Evolutionary conservation across 2,888 invertebrate species (phyloP), one percentile per base, ranked within the genome.

Genomic region (Himalopsyche kuldschensis): DNA sequence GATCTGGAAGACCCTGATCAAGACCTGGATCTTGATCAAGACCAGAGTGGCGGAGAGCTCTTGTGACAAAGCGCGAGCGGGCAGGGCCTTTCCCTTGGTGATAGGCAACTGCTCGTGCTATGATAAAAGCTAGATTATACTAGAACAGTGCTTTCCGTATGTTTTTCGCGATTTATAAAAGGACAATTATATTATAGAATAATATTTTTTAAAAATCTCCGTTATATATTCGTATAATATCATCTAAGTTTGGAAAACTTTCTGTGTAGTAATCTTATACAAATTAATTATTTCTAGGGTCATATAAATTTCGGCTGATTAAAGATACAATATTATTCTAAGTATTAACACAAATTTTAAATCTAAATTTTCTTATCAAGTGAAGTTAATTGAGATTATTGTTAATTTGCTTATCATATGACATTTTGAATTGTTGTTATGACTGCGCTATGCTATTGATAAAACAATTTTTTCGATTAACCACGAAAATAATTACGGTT

Each of bases 1-100:
- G 94, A 93, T 88, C 91, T 91, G 87, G 89, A 90, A 87, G 89
- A 90, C 32, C 90, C 92, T 85, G 93, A 93, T 82, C 90, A 91
- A 92, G 80, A 94, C 85, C 86, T 92, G 41, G 91, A 91, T 75
- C 41, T 41, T 2, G 41, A 41, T 41, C 41, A 41, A 41, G 86
- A 86, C 55, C 90, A 90, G 75, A 90, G 90, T 90, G 69, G 69
- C 69, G 90, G 90, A 90, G 87, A 84, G 83, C 90, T 91, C 46
- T 85, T 85, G 85, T 86, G 84, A 86, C 87, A 85, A 75, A 82
- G 76, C 79, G 82, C 80, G 48, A 79, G 79, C 55, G 84, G 84
- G 79, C 85, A 85, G 47, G 86, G 85, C 76, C 86, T 85, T 78
- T 75, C 84, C 63, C 85, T 90, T 4, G 84, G 84, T 30, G 85